Evolutionary conservation across 92 coral and sea anemone species (phyloP), one percentile per base, ranked within the genome.

Genomic region (Palythoa grandis): DNA sequence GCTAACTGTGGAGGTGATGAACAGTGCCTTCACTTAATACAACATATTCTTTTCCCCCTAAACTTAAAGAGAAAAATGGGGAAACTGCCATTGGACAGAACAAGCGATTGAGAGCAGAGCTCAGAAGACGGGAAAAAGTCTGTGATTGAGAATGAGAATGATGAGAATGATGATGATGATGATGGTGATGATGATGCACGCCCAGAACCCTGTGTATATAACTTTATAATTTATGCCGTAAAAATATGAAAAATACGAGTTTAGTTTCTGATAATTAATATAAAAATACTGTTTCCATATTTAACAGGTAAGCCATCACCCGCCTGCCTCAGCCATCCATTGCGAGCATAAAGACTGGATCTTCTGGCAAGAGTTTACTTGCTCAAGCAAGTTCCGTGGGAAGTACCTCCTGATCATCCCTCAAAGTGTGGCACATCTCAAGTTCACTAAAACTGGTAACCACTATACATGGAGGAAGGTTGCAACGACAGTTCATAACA

Each of bases 391-490:
- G 88, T 97, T 97, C 92, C 96, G 99, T 48, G 99, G 99, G 86
- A 97, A 97, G 76, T 97, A 97, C 89, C 95, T 97, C 3, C 99
- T 92, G 70, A 88, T 97, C 82, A 95, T 95, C 40, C 99, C 99
- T 2, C 97, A 93, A 24, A 97, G 98, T 19, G 94, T 93, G 52
- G 99, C 99, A 1, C 99, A 97, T 75, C 82, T 97, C 68, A 97
- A 92, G 86, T 97, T 97, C 70, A 95, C 82, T 69, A 94, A 90
- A 90, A 84, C 97, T 83, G 99, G 99, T 5, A 92, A 90, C 89
- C 99, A 97, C 82, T 97, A 97, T 82, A 91, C 99, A 7, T 97
- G 99, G 99, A 92, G 95, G 70, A 97, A 97, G 91, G 99, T 97
- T 25, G 95, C 98, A 14, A 95, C 99, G 12, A 97, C 99, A 11